Conservation (phyloP, 2,888 invertebrate species). For the Acanthosepion pharaonis region DNA sequence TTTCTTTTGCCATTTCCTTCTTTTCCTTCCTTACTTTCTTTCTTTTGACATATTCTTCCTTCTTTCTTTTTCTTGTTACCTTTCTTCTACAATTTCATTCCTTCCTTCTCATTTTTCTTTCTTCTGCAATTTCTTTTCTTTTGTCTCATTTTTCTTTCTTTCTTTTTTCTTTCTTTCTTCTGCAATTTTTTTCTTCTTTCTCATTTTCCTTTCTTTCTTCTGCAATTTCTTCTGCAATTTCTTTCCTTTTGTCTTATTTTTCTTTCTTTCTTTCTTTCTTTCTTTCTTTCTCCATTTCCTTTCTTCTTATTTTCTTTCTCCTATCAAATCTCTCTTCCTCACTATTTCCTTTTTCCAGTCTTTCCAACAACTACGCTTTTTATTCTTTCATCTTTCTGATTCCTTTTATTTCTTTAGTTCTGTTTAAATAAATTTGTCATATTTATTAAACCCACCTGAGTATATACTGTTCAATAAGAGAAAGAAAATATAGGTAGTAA, state of each 20-base stretch:
- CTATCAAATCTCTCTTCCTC: background rate
- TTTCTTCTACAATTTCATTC: background rate
- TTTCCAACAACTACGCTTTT: too few relatives aligned
- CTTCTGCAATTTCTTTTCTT: background rate
- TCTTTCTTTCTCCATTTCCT: background rate
- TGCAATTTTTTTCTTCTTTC: background rate
- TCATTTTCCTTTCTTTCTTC: background rate
- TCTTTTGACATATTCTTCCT: background rate
- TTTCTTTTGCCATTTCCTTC: background rate
- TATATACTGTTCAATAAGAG: too few relatives aligned
- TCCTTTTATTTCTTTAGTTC: too few relatives aligned
- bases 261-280: background rate
- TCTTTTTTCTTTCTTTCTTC: background rate
- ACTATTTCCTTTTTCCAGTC: background rate
- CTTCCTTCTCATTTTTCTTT: background rate
- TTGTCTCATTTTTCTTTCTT: background rate
- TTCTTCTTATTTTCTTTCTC: background rate
- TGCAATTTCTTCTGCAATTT: background rate
- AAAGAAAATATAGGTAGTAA: too few relatives aligned
- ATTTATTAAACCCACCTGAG: too few relatives aligned
- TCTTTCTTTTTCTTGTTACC: background rate
- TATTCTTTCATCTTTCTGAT: too few relatives aligned
- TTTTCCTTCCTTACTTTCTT: background rate
- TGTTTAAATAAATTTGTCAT: too few relatives aligned
- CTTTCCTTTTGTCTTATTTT: background rate